phyloP scores from a whole-genome alignment of 2,797 vertebrate species.

The Enteromius radiatus region DNA sequence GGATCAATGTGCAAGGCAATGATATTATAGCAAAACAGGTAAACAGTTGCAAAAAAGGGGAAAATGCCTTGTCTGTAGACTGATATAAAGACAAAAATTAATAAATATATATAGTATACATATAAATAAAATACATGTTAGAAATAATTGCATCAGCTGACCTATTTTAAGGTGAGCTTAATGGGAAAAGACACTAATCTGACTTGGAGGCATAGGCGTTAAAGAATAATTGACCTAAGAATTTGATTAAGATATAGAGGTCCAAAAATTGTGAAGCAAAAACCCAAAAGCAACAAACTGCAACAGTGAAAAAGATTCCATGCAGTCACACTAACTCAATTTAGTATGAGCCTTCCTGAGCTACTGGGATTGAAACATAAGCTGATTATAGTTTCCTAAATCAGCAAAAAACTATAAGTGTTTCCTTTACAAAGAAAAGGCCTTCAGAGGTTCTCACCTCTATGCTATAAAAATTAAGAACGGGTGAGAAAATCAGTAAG shows the following conservation, averaged over 20 bases:
- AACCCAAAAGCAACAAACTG: constrained; percentile 1
- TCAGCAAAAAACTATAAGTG: constrained; percentile 39
- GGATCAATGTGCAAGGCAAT: constrained; percentile 9
- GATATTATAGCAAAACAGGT: not conserved
- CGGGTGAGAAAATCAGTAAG: not conserved
- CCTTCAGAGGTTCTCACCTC: not conserved
- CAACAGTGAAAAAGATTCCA: not conserved
- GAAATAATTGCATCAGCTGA: not conserved
- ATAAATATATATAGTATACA: too few relatives aligned
- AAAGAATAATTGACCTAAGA: constrained; percentile 26
- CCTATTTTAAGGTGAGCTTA: constrained; percentile 12
- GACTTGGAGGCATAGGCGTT: constrained; percentile 4
- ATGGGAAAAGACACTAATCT: not conserved
- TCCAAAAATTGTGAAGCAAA: not conserved
- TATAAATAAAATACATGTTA: not conserved
- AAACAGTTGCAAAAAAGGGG: not conserved
- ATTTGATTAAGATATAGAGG: constrained; percentile 13
- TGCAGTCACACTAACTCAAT: constrained; percentile 1
- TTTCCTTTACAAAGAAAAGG: not conserved
- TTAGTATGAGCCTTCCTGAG: constrained; percentile 23
- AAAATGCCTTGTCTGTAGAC: not conserved
- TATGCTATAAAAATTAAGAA: not conserved
- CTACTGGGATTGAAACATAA: constrained; percentile 35
- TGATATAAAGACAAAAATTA: not conserved
- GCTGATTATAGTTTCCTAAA: constrained; percentile 39